Base-by-base conservation (phyloP, 2,888 invertebrate species). In the Hyposoter dolosus region DNA sequence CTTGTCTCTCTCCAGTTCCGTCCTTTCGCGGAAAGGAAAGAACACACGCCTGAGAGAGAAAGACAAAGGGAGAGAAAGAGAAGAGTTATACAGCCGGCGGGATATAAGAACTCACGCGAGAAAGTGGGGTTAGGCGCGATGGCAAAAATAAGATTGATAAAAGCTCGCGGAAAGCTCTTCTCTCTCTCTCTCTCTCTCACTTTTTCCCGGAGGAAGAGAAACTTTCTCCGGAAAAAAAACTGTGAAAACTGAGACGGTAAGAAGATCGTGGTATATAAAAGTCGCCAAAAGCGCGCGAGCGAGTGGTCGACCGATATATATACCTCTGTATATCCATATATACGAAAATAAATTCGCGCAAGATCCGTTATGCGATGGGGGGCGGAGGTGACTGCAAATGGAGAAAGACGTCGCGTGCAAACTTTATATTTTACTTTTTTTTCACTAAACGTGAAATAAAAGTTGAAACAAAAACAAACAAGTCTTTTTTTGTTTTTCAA, bases 91-190 rank as follows among this genome's bases (percentile, higher is more conserved):
- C 56, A 68, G 75, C 76, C 77, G 45, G 66, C 40, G 53, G 66
- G 53, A 66, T 56, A 53, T 66, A 77, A 77, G 53, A 77, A 68
- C 23, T 35, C 47, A 28, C 60, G 32, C 19, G 50, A 63, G 63
- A 65, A 53, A 66, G 80, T 80, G 86, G 74, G 80, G 83, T 72
- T 77, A 72, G 84, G 78, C 77, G 78, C 53, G 78, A 75, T 85
- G 77, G 87, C 85, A 88, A 90, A 90, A 89, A 90, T 91, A 89
- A 89, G 88, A 89, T 86, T 83, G 88, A 83, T 74, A 88, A 86
- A 87, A 88, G 83, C 83, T 84, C 88, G 88, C 50, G 85, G 80
- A 85, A 85, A 83, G 83, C 85, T 85, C 71, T 28, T 19, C 74
- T 35, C 77, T 66, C 40, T 53, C 53, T 56, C 72, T 32, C 71